Evolutionary conservation across 2,113 vertebrate species (phyloP).

Genomic region (Chlorodrepanis virens): DNA sequence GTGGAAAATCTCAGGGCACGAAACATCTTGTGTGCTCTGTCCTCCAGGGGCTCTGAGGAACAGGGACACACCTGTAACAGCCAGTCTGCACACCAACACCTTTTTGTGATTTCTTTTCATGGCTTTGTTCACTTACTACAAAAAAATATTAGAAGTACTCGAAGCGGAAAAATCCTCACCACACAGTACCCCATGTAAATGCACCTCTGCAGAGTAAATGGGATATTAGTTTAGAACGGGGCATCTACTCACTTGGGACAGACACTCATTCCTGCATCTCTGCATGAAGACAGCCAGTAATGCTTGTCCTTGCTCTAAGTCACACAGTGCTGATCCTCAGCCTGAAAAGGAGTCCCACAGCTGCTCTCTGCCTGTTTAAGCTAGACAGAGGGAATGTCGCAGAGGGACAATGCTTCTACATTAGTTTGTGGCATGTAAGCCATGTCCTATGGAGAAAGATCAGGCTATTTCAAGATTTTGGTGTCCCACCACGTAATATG

Average conservation of each 20-base stretch:
- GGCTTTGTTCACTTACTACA: neutral
- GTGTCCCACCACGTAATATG: neutral
- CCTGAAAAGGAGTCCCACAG: neutral
- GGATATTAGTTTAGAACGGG: neutral
- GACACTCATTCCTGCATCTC: neutral
- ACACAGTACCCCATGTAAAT: neutral
- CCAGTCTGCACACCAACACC: neutral
- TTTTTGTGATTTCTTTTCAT: neutral
- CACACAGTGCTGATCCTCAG: neutral
- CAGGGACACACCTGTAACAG: neutral
- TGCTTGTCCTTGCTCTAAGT: neutral
- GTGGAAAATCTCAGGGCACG: neutral
- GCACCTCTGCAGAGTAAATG: neutral
- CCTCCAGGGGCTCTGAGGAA: neutral
- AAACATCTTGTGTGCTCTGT: neutral
- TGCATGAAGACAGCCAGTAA: neutral
- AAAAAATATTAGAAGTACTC: neutral
- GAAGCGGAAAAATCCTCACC: neutral
- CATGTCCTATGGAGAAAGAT: neutral
- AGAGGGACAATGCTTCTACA: neutral
- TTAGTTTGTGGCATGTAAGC: neutral
- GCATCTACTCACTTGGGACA: neutral
- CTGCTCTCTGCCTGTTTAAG: neutral
- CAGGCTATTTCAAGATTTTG: neutral
- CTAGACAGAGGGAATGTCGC: accelerated